A percentile compares a stretch with the other conserved stretches of the same genome.
Conservation (phyloP, 2,113 vertebrate species). For the Pelvicachromis taeniatus region DNA sequence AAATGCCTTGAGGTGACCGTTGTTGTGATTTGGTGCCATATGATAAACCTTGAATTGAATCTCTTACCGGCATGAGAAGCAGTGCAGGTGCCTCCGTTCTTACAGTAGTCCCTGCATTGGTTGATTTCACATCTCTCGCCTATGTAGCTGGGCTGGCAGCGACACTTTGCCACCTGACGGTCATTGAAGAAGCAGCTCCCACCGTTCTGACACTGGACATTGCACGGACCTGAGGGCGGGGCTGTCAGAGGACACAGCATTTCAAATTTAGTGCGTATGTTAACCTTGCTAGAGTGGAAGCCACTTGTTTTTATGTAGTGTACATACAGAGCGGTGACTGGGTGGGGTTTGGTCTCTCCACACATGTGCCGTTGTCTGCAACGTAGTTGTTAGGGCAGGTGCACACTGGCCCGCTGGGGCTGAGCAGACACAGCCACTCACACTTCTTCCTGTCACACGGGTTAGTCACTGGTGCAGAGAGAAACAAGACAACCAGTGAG, state of each 20-base stretch:
- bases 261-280: neutral
- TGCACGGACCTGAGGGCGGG: conserved; percentile 79
- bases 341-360: conserved; percentile 78
- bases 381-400: conserved; percentile 90
- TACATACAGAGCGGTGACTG: conserved; percentile 78
- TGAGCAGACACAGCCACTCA: conserved; percentile 94
- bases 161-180: conserved; percentile 89
- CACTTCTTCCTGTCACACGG: conserved; percentile 96
- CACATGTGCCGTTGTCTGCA: conserved; percentile 89
- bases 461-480: conserved; percentile 81
- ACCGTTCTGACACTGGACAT: conserved; percentile 84
- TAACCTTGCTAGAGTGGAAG: neutral
- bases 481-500: neutral
- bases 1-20: neutral
- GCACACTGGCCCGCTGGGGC: conserved; percentile 92
- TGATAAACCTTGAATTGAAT: neutral
- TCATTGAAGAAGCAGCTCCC: conserved; percentile 94
- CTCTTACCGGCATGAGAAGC: conserved; percentile 84
- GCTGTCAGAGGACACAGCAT: conserved; percentile 41
- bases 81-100: conserved; percentile 89
- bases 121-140: conserved; percentile 90
- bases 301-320: fast-evolving
- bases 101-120: conserved; percentile 90
- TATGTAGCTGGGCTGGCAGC: conserved; percentile 89
- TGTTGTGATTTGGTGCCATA: neutral